These are phyloP conservation scores for Erinaceus europaeus DNA, from an alignment of 2,113 vertebrate species.

Conservation along the genomic window DNA sequence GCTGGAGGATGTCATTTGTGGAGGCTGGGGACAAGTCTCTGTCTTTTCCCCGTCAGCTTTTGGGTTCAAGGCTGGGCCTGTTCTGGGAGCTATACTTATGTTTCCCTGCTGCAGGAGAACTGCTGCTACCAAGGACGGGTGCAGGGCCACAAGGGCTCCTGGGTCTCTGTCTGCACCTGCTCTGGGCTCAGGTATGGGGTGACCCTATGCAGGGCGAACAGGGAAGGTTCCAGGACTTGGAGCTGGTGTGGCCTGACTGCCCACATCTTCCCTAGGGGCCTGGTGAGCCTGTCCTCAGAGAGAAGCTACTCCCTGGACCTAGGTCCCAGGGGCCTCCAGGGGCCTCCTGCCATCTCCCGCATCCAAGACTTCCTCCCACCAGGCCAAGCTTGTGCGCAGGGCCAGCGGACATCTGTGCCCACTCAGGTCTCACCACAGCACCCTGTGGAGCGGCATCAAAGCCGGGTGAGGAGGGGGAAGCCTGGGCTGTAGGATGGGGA, in stretches of 20 bases:
- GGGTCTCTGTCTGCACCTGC: conserved; percentile 90
- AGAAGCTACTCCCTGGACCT: conserved; percentile 87
- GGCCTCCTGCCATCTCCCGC: conserved; percentile 72
- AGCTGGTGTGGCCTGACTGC: background rate
- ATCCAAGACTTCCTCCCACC: conserved; percentile 27
- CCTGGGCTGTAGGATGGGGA: background rate
- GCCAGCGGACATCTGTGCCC: accelerated
- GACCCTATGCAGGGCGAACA: background rate
- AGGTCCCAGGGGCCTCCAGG: background rate
- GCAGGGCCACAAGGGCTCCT: conserved; percentile 78
- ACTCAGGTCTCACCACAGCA: background rate
- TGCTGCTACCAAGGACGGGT: conserved; percentile 90
- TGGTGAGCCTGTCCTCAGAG: conserved; percentile 83
- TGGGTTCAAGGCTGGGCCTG: background rate
- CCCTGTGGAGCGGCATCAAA: background rate
- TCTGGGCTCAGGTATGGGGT: conserved; percentile 86
- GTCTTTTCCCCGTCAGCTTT: background rate
- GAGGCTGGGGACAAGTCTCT: background rate
- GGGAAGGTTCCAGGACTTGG: background rate
- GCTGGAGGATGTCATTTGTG: background rate
- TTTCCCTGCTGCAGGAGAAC: conserved; percentile 79
- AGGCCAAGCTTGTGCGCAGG: conserved; percentile 33
- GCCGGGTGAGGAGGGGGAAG: conserved; percentile 70
- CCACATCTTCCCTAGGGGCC: conserved; percentile 80
- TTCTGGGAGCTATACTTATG: background rate